These are phyloP conservation scores for Andrena flavipes DNA, from an alignment of 2,888 invertebrate genomes.

Conservation along the genomic window DNA sequence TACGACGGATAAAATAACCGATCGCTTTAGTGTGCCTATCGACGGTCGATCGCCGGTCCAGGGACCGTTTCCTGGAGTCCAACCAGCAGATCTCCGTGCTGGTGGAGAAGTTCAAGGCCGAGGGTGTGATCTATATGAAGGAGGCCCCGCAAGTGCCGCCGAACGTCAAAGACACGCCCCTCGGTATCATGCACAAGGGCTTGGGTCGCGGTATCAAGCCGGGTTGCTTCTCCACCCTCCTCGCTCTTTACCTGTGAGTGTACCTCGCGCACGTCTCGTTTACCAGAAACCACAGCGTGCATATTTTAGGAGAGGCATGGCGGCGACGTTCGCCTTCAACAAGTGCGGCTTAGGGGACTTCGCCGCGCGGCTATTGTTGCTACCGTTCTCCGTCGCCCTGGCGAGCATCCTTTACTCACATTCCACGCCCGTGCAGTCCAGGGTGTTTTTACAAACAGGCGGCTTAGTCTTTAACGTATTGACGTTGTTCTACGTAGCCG, in stretches of 20 bases:
- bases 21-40: conserved; percentile 89
- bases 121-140: conserved; percentile 92
- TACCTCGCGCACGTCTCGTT: not conserved
- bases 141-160: conserved; percentile 82
- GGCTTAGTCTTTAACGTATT: conserved; percentile 89
- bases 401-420: conserved; percentile 81
- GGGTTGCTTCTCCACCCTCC: conserved; percentile 82
- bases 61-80: conserved; percentile 96
- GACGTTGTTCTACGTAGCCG: conserved; percentile 91
- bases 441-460: conserved; percentile 81
- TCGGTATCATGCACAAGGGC: conserved; percentile 80
- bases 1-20: not conserved
- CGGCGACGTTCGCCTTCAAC: conserved; percentile 92
- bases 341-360: conserved; percentile 91
- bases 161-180: conserved; percentile 80
- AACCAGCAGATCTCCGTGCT: conserved; percentile 96
- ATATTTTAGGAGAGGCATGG: conserved; percentile 89
- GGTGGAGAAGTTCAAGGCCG: conserved; percentile 95
- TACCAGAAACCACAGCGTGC: conserved; percentile 11
- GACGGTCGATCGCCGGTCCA: conserved; percentile 92
- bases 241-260: conserved; percentile 80
- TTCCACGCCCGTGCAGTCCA: conserved; percentile 80
- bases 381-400: conserved; percentile 87
- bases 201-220: conserved; percentile 82
- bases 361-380: conserved; percentile 89